phyloP scores from a whole-genome alignment of 2,888 invertebrate genomes.

The Cataglyphis rosenhaueri region DNA sequence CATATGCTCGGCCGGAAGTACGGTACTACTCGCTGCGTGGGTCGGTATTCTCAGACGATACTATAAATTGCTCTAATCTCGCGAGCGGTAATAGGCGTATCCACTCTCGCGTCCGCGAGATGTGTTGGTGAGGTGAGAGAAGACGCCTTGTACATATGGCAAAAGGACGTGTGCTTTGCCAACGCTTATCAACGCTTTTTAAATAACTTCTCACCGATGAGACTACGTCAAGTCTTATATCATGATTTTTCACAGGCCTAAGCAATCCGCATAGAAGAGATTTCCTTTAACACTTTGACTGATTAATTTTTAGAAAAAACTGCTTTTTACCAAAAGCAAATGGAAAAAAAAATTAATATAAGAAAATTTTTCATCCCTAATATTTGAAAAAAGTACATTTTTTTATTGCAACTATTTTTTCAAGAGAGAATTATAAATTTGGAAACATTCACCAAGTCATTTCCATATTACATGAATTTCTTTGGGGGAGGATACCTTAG shows the following conservation, averaged over 20 bases:
- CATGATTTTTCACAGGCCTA: conserved; percentile 12
- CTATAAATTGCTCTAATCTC: conserved; percentile 55
- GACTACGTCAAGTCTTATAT: background rate
- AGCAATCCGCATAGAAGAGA: background rate
- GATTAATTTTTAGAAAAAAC: background rate
- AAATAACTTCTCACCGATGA: conserved; percentile 17
- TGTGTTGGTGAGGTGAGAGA: conserved; percentile 38
- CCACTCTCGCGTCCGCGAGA: conserved; percentile 53
- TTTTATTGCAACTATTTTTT: background rate
- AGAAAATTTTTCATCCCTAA: background rate
- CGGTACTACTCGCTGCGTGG: conserved; percentile 42
- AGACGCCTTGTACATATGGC: conserved; percentile 14
- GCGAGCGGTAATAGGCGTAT: conserved; percentile 56
- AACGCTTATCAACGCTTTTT: conserved; percentile 40
- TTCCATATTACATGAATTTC: background rate
- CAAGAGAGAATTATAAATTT: background rate
- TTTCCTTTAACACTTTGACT: background rate
- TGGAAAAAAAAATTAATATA: background rate
- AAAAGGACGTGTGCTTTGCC: conserved; percentile 32
- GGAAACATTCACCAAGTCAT: background rate
- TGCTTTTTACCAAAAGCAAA: background rate
- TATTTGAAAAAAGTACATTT: background rate
- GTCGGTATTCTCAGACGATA: conserved; percentile 44
- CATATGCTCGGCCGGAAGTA: conserved; percentile 59
- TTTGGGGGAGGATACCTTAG: background rate